Base-by-base conservation (phyloP, 2,888 invertebrate genomes). In the Alviniconcha strummeri region DNA sequence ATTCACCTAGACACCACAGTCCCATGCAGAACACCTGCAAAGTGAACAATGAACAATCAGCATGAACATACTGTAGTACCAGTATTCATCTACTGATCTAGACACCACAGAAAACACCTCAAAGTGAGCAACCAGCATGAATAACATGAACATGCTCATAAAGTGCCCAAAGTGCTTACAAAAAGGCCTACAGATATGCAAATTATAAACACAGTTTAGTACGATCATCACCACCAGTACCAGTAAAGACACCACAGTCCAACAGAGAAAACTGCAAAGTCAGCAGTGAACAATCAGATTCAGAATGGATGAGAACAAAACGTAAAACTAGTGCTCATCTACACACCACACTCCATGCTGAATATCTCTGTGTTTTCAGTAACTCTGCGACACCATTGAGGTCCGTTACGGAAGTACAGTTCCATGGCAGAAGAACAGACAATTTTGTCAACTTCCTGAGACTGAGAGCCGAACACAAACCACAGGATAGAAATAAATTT, bases 31-130 rank as follows among this genome's bases (percentile, higher is more conserved):
- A 99, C 84, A 99, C 98, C 96, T 99, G 99, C 15, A 67, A 36
- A 78, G 72, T 72, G n/a, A 13, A 64, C 11, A 15, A 15, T 69
- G 69, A 69, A n/a, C 96, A 56, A 99, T 96, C 83, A 99, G 95
- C 99, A 99, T 99, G 82, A 97, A 95, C 1, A 99, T 96, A 82
- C 98, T 98, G 94, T 99, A 99, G 93, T 98, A 95, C 98, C 98
- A 98, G 94, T 98, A 99, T 93, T 98, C 98, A 93, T 99, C 99
- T 88, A 99, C 95, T 94, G 99, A 99, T 99, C 99, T 99, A 4
- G 95, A 94, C 99, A 99, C 99, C 99, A 99, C 5, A 99, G 95
- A 99, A 93, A 99, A 99, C 84, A 99, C 98, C 96, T 99, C 15
- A 67, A 36, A 36, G 36, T 36, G 36, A 3, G 60, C 96, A 56